Evolutionary conservation across 2,113 vertebrate genomes (phyloP), one percentile per base, ranked within the genome.

Genomic region (Petrocephalus zakoni): DNA sequence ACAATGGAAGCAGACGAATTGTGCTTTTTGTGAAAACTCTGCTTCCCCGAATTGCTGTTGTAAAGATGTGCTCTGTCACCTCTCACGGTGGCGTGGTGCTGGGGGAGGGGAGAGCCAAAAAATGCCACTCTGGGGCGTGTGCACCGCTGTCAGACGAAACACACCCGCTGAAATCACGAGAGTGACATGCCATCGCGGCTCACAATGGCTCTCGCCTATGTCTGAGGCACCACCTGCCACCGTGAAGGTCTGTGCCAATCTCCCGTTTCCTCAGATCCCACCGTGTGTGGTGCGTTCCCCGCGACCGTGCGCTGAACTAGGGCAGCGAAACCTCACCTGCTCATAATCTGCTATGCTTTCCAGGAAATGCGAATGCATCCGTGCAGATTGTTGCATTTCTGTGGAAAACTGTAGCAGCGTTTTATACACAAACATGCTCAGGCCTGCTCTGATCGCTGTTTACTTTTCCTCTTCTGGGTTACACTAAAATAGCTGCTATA

Each of bases 131-230:
- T 53, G 37, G 53, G 85, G 85, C 7, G 89, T 82, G 85, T 87
- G 22, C 49, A 1, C 13, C 83, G 8, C 49, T 85, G 22, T 86
- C 83, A 55, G 47, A 88, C 47, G 56, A 56, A 49, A 85, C 88
- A 86, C 88, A 75, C 88, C 88, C 68, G 47, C 88, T 86, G 82
- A 89, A 86, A 89, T 84, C 84, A 55, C 47, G 17, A 34, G 82
- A 25, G 13, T 47, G 15, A 29, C 61, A 25, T 81, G 29, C 84
- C 34, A 78, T 53, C 22, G 29, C 29, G 1, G 25, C 37, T 55
- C 61, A 21, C 17, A 10, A 8, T 49, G 4, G 2, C 25, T 89
- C 46, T 68, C 2, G 68, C 72, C 46, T 19, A 5, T 22, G 22
- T 13, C 58, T 82, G 4, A 4, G 13, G n/a, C 34, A 42, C 42